A percentile compares a stretch with the other conserved stretches of the same genome.
Evolutionary conservation across 2,797 vertebrate genomes (phyloP).

Genomic region (Chaenodraco wilsoni): DNA sequence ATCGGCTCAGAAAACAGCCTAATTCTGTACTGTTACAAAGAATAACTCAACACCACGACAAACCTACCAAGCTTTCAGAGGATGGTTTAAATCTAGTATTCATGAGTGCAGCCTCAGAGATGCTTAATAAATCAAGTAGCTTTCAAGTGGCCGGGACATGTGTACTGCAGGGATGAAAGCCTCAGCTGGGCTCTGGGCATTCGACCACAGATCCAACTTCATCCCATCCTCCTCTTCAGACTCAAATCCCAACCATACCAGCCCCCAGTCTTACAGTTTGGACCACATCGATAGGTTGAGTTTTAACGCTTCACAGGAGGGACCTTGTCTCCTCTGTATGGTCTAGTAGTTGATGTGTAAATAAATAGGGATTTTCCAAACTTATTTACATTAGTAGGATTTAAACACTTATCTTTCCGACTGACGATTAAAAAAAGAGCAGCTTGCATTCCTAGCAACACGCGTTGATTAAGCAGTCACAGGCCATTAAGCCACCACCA

Average conservation of each 20-base stretch:
- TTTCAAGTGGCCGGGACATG: conserved; percentile 42
- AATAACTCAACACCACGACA: conserved; percentile 2
- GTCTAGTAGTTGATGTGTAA: conserved; percentile 16
- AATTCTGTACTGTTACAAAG: conserved; percentile 6
- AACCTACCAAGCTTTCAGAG: conserved; percentile 11
- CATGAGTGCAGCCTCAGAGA: conserved; percentile 30
- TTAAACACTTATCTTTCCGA: conserved; percentile 23
- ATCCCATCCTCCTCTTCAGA: conserved; percentile 8
- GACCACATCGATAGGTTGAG: conserved; percentile 1
- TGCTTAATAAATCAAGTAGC: conserved; percentile 40
- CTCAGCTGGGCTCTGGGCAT: conserved; percentile 31
- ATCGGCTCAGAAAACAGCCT: conserved; percentile 5
- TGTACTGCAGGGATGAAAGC: conserved; percentile 47
- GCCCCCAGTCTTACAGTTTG: conserved; percentile 1
- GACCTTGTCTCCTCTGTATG: not conserved
- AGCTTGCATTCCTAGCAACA: conserved; percentile 11
- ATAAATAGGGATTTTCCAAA: conserved; percentile 8
- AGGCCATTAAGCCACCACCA: conserved; percentile 61
- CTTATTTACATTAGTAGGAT: conserved; percentile 2
- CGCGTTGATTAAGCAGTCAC: conserved; percentile 61
- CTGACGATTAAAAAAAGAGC: conserved; percentile 3
- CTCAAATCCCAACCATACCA: conserved; percentile 23
- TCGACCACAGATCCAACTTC: conserved; percentile 37
- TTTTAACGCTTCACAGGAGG: conserved; percentile 16
- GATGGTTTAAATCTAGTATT: conserved; percentile 32